Evolutionary conservation across 1,140 invertebrate genomes (phyloP).

Genomic region (Drosophila aff.): DNA sequence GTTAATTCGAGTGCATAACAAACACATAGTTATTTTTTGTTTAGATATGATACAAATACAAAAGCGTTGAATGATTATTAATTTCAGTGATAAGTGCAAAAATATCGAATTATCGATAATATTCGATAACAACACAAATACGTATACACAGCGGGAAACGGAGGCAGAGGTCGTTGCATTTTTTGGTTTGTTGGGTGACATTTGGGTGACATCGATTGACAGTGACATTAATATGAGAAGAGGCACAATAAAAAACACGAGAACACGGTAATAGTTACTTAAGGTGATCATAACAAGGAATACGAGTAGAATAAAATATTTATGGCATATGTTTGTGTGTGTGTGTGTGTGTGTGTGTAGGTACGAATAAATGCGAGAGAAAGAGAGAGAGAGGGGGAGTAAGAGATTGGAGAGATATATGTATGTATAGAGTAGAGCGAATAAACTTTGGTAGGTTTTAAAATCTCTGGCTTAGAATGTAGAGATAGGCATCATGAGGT

Average conservation of each 20-base stretch:
- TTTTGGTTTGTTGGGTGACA: constrained; percentile 37
- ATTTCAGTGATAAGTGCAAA: constrained; percentile 27
- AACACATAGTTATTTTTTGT: constrained; percentile 7
- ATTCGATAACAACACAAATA: constrained; percentile 46
- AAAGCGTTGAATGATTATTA: constrained; percentile 21
- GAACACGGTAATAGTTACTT: constrained; percentile 31
- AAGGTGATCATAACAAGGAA: constrained; percentile 41
- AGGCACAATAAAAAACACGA: constrained; percentile 34
- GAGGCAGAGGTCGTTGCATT: constrained; percentile 35
- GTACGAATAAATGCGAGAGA: constrained; percentile 18
- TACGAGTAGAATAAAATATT: constrained; percentile 34
- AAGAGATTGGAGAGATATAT: constrained; percentile 30
- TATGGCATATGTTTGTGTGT: constrained; percentile 20
- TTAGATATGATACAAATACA: constrained; percentile 19
- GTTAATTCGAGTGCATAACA: constrained; percentile 30
- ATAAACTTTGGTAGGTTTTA: constrained; percentile 13
- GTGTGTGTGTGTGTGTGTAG: neutral
- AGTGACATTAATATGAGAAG: constrained; percentile 33
- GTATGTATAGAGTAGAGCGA: constrained; percentile 14
- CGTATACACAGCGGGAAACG: constrained; percentile 50
- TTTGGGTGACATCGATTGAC: constrained; percentile 42
- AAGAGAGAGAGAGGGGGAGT: neutral
- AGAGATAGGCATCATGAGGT: constrained; percentile 25
- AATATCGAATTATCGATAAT: constrained; percentile 34
- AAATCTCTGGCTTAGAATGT: constrained; percentile 6